Evolutionary conservation across 1,140 invertebrate genomes (phyloP), one percentile per base, ranked within the genome.

Genomic region (Arctopsyche grandis): DNA sequence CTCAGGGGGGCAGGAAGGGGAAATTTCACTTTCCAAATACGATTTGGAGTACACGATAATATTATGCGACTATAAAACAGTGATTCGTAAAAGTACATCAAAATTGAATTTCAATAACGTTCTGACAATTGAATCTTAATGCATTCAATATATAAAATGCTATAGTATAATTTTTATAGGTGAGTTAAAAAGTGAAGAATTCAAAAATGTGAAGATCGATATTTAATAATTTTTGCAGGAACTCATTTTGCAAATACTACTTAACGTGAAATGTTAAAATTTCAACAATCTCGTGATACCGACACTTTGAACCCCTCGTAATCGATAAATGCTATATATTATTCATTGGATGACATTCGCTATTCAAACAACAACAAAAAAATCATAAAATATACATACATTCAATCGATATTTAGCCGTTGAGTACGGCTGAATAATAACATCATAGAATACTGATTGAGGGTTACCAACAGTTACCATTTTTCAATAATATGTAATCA

Each of bases 31-130:
- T 26, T 66, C 63, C 48, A 16, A 52, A 14, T 66, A 66, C 63
- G 63, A 66, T 29, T 66, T 29, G 63, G 19, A 22, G 21, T 9
- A 24, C 24, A n/a, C 24, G 24, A n/a, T 60, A 60, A 22, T 60
- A 24, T 66, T 16, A 16, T 66, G 24, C 24, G 24, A 66, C 21
- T 66, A 66, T 10, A 22, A 66, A 66, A 66, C 24, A n/a, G 21
- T 66, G 9, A 29, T 66, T 24, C 10, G 24, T 66, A 66, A 66
- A 66, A 21, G 24, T 66, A 66, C 63, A 66, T 66, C 63, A 26
- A 66, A 66, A 66, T 66, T 66, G 63, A 66, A 66, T 66, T 66
- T 66, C 63, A 66, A 29, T 66, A 66, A 66, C 24, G 24, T 21
- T 66, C 21, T 14, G 24, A 52, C 24, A 66, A 66, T 26, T 66